Evolutionary conservation across 2,113 vertebrate genomes (phyloP).

Genomic region (Clarias batrachus): DNA sequence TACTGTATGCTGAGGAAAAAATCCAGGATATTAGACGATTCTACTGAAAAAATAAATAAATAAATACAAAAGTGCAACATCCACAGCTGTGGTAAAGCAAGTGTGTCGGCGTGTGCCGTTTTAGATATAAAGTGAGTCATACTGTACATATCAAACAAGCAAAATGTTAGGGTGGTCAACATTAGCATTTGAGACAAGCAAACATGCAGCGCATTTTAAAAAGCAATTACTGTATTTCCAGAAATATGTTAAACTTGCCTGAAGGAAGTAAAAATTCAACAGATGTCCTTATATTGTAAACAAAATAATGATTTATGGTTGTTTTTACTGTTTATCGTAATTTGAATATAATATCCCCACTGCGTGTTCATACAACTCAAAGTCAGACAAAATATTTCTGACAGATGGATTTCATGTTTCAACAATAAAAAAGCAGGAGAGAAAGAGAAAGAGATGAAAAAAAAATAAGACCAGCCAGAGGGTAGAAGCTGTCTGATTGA

Average conservation of each 20-base stretch:
- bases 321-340: background rate
- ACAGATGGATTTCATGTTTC: slow-evolving; percentile 5
- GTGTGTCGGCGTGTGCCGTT: background rate
- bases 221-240: background rate
- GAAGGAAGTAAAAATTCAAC: background rate
- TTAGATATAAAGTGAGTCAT: background rate
- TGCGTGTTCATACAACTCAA: background rate
- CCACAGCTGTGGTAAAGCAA: background rate
- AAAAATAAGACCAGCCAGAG: background rate
- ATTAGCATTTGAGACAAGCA: background rate
- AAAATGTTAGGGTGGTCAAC: background rate
- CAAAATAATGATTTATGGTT: background rate
- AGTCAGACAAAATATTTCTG: background rate
- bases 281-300: background rate
- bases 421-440: background rate
- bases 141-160: background rate
- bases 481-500: slow-evolving; percentile 16
- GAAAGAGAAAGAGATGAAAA: background rate
- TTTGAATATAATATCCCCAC: background rate
- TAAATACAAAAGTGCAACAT: background rate
- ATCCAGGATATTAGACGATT: background rate
- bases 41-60: background rate
- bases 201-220: background rate
- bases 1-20: background rate
- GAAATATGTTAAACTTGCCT: background rate